Conservation (phyloP, 2,113 vertebrate species). For the Capreolus pygargus region DNA sequence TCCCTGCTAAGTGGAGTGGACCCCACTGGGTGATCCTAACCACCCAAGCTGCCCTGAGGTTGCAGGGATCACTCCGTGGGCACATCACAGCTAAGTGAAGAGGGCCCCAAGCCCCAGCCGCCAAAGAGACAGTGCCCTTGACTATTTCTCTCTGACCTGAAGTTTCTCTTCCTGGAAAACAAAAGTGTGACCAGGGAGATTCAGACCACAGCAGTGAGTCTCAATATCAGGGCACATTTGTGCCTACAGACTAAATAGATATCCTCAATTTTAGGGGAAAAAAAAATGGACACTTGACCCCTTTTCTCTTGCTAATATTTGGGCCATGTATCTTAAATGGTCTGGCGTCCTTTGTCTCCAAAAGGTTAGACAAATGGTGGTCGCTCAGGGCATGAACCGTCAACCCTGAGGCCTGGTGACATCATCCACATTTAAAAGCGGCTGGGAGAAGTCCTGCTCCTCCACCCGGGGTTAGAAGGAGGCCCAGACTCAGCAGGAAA, state of each 20-base stretch:
- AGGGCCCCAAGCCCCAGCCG: not conserved
- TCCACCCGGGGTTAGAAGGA: not conserved
- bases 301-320: not conserved
- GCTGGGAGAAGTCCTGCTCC: not conserved
- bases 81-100: not conserved
- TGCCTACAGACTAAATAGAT: not conserved
- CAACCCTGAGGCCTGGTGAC: not conserved
- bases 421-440: not conserved
- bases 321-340: not conserved
- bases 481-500: not conserved
- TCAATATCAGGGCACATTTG: not conserved
- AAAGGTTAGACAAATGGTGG: not conserved
- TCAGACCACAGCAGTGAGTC: not conserved
- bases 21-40: not conserved
- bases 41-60: not conserved
- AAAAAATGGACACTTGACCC: not conserved
- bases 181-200: not conserved
- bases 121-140: not conserved
- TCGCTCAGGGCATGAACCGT: not conserved
- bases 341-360: not conserved
- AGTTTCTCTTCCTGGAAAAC: not conserved
- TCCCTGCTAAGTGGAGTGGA: not conserved
- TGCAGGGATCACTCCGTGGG: not conserved
- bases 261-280: not conserved
- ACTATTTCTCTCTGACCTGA: not conserved